Conservation (phyloP, 2,797 vertebrate genomes). For the Phoxinus dragarum region DNA sequence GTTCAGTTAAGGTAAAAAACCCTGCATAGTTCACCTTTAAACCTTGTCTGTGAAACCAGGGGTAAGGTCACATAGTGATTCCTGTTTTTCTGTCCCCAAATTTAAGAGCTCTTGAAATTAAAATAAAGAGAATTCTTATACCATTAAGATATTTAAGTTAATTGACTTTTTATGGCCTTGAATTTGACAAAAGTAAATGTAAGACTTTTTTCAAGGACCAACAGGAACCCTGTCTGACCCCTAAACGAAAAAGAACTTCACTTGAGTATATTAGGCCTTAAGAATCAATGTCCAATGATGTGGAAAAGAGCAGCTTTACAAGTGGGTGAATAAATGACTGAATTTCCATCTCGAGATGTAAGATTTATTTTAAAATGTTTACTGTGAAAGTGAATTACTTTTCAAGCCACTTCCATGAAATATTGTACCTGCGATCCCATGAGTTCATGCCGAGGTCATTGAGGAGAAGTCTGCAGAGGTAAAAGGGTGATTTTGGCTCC, state of each 20-base stretch:
- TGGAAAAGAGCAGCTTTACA: not conserved
- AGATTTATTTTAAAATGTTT: not conserved
- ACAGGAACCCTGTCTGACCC: not conserved
- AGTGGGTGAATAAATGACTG: not conserved
- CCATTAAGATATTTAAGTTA: not conserved
- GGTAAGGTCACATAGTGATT: too few species aligned
- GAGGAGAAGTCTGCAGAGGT: conserved; percentile 93
- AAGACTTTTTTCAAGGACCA: not conserved
- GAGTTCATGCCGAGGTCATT: conserved; percentile 98
- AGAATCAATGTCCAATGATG: not conserved
- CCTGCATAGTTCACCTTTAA: too few species aligned
- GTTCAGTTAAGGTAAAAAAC: too few species aligned
- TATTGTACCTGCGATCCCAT: conserved; percentile 93
- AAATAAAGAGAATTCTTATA: not conserved
- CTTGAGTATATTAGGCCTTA: not conserved
- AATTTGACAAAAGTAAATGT: not conserved
- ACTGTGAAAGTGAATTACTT: not conserved
- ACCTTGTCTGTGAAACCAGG: too few species aligned
- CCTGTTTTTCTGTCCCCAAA: not conserved
- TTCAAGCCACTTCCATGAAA: not conserved
- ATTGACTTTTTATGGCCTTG: not conserved
- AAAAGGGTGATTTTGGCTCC: conserved; percentile 90
- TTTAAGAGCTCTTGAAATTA: not conserved
- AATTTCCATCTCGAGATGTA: not conserved
- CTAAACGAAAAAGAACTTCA: not conserved